These are phyloP conservation scores for Aratinga solstitialis DNA, from an alignment of 2,797 vertebrate genomes.

Conservation along the genomic window DNA sequence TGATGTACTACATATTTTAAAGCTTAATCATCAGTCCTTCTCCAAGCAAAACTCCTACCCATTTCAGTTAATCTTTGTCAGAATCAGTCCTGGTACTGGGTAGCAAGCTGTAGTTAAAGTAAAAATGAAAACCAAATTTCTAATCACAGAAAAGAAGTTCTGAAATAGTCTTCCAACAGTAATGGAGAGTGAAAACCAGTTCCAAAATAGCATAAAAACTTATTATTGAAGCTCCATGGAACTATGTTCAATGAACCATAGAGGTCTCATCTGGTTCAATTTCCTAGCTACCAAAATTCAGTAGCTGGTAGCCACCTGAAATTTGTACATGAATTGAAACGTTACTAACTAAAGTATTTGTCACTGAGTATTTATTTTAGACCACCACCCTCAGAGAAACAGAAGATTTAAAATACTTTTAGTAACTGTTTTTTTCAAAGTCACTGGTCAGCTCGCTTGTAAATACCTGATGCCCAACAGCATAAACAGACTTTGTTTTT, in stretches of 20 bases:
- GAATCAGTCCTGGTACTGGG: not conserved
- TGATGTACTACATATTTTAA: conserved; percentile 24
- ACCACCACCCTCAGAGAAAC: not conserved
- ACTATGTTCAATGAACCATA: not conserved
- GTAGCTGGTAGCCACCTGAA: not conserved
- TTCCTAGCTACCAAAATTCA: not conserved
- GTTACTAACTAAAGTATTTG: not conserved
- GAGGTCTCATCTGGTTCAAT: not conserved
- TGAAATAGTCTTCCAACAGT: not conserved
- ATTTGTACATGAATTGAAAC: not conserved
- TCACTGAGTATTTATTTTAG: not conserved
- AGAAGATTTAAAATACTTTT: not conserved
- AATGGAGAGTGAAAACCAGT: not conserved
- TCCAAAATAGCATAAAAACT: not conserved
- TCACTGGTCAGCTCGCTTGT: not conserved
- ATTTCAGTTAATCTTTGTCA: conserved; percentile 26
- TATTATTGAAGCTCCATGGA: not conserved
- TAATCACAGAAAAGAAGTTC: not conserved
- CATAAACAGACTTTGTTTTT: not conserved
- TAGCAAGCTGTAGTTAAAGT: not conserved
- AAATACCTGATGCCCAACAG: not conserved
- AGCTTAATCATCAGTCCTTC: conserved; percentile 58
- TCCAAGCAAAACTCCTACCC: conserved; percentile 34
- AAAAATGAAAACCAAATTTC: not conserved
- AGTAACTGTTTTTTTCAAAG: not conserved